A percentile compares a stretch with the other conserved stretches of the same genome.
Conservation (phyloP, 2,888 invertebrate genomes). For the Hymenopus coronatus region DNA sequence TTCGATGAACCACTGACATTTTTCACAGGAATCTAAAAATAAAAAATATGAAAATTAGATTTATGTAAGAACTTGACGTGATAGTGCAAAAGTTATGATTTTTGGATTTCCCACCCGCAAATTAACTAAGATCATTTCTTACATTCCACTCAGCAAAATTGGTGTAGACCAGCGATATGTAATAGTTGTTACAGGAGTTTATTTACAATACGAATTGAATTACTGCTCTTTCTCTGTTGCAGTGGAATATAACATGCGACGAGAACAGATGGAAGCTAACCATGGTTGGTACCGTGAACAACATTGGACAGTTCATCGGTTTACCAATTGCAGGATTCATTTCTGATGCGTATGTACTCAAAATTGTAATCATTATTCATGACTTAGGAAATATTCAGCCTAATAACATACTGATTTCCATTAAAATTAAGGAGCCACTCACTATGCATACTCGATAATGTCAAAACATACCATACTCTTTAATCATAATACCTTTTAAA, state of each 20-base stretch:
- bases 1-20: too few relatives aligned
- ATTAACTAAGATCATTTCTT: too few relatives aligned
- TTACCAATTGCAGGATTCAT: slow-evolving; percentile 62
- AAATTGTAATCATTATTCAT: neutral
- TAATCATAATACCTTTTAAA: too few relatives aligned
- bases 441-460: too few relatives aligned
- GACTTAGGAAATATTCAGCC: neutral
- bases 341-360: slow-evolving; percentile 60
- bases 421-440: neutral
- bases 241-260: slow-evolving; percentile 66
- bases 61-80: too few relatives aligned
- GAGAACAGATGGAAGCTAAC: slow-evolving; percentile 68
- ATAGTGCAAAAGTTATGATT: too few relatives aligned
- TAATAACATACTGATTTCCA: neutral
- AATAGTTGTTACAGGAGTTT: neutral
- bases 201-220: neutral
- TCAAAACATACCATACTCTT: too few relatives aligned
- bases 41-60: too few relatives aligned
- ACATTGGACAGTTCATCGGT: slow-evolving; percentile 69
- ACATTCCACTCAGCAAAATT: too few relatives aligned
- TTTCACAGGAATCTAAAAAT: too few relatives aligned
- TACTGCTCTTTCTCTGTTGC: slow-evolving; percentile 22
- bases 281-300: slow-evolving; percentile 71
- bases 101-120: too few relatives aligned
- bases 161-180: too few relatives aligned